These are phyloP conservation scores for Fissipunctia ypsillon DNA, from an alignment of 2,888 invertebrate species.

Conservation along the genomic window DNA sequence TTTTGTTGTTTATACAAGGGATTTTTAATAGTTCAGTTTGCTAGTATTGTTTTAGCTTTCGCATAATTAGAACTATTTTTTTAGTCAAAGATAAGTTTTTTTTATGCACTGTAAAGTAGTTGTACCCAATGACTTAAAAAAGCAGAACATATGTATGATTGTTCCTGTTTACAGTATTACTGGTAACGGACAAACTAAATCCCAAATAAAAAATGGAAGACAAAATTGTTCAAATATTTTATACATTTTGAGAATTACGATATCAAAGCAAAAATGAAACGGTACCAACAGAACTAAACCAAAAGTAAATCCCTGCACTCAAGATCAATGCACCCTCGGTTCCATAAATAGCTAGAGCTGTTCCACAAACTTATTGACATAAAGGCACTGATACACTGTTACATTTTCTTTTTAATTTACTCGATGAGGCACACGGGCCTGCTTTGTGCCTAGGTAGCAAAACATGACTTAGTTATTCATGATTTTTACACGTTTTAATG, in stretches of 20 bases:
- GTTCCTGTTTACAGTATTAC: background rate
- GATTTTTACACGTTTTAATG: constrained; percentile 29
- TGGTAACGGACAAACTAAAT: background rate
- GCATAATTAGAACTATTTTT: background rate
- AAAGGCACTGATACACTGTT: constrained; percentile 5
- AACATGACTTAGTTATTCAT: constrained; percentile 48
- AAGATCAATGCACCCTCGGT: constrained; percentile 82
- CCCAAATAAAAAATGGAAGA: background rate
- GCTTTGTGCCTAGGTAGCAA: constrained; percentile 25
- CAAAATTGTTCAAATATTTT: background rate
- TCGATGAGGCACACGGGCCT: constrained; percentile 46
- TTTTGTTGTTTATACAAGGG: background rate
- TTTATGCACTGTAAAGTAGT: background rate
- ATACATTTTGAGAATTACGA: background rate
- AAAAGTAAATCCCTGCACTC: constrained; percentile 52
- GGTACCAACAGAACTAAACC: constrained; percentile 28
- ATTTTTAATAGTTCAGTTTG: constrained; percentile 1
- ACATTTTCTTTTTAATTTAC: constrained; percentile 50
- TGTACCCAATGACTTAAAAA: background rate
- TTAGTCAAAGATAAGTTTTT: too few species aligned
- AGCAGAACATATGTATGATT: background rate
- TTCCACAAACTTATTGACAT: constrained; percentile 63
- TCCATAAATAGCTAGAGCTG: constrained; percentile 77
- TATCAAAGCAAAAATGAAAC: constrained; percentile 4
- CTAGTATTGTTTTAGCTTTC: background rate